Base-by-base conservation (phyloP, 2,888 invertebrate species). In the Neuroscelio doddi region DNA sequence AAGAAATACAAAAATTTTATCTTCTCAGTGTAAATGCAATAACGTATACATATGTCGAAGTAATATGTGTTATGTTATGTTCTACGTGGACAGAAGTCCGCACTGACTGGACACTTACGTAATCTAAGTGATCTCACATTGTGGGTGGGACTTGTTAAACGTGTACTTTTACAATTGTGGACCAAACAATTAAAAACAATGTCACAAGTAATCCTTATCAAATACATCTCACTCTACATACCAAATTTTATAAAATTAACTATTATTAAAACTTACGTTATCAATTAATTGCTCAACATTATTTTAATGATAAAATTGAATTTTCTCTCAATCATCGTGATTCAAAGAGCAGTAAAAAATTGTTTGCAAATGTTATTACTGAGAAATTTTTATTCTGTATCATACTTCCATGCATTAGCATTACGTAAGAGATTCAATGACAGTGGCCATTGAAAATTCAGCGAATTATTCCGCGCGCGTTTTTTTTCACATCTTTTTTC, bases 41-140 rank as follows among this genome's bases (percentile, higher is more conserved):
- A 36, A 38, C 29, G 36, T 44, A 21, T 41, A 38, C 29, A 29
- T 44, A 21, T 41, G 47, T 64, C 41, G 64, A 21, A 69, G 57
- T 65, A 65, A 70, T 61, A 69, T 73, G 64, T 44, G 63, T 59
- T 32, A 47, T 50, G 71, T 73, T 55, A 71, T 63, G 67, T 64
- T 69, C 68, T 70, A 74, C 73, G 65, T 71, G 65, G 68, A 75
- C 69, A 71, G 58, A 61, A 67, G 72, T 71, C 66, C 69, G 69
- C 74, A 57, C 63, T 61, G 62, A 67, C 76, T 75, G 79, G 80
- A 76, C 78, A 74, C 74, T 83, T 82, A 80, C 80, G 81, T 80
- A 82, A 83, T 78, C 72, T 70, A 65, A 80, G 71, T 82, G 83
- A 83, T 82, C 80, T 82, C 82, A 82, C 77, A 71, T 77, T 73